Evolutionary conservation across 2,888 invertebrate genomes (phyloP).

Genomic region (Hylaea fasciaria): DNA sequence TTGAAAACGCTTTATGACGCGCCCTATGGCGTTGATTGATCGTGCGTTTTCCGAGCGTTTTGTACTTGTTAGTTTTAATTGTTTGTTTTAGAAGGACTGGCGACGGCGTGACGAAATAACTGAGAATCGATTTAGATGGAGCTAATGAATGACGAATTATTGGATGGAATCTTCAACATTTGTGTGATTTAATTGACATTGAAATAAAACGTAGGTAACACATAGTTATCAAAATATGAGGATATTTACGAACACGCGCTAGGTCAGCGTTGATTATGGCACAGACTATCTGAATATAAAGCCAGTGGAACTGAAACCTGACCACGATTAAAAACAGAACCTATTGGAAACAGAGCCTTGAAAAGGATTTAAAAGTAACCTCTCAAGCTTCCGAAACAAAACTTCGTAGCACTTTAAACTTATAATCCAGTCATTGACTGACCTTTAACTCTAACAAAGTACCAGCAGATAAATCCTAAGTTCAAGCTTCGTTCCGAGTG

Average conservation of each 20-base stretch:
- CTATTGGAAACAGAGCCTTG: neutral
- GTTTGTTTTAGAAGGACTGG: slow-evolving; percentile 33
- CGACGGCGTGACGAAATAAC: slow-evolving; percentile 29
- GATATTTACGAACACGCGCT: no score
- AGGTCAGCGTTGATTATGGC: no score
- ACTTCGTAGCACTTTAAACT: slow-evolving; percentile 63
- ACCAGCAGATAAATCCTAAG: slow-evolving; percentile 72
- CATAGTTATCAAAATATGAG: no score
- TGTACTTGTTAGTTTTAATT: slow-evolving; percentile 43
- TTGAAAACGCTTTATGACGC: slow-evolving; percentile 71
- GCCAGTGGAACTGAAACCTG: no score
- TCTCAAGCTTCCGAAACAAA: slow-evolving; percentile 33
- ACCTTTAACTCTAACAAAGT: slow-evolving; percentile 63
- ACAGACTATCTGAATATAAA: no score
- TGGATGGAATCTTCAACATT: neutral
- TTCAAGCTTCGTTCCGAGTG: slow-evolving; percentile 65
- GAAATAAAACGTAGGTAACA: no score
- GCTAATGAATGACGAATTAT: slow-evolving; percentile 18
- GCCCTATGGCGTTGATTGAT: slow-evolving; percentile 69
- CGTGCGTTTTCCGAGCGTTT: slow-evolving; percentile 52
- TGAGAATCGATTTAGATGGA: slow-evolving; percentile 29
- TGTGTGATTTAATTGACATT: slow-evolving; percentile 3
- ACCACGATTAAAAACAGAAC: no score
- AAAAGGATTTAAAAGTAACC: neutral
- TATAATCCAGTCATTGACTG: slow-evolving; percentile 52